Conservation (phyloP, 2,888 invertebrate genomes). For the Zhengitettix transpicula region DNA sequence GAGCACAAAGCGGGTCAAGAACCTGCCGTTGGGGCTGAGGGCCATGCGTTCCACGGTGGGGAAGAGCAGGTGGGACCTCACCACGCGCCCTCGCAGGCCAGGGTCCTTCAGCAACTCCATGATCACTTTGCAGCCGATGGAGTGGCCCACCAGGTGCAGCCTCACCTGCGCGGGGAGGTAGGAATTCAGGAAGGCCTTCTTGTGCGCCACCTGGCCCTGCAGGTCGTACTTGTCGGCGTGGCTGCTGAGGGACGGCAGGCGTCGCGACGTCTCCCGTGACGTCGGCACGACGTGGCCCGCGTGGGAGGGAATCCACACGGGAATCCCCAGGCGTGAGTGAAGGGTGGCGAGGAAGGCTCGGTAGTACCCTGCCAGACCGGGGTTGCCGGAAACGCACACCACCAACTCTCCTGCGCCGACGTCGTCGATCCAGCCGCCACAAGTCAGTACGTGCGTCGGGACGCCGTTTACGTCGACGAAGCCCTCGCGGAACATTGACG, state of each 20-base stretch:
- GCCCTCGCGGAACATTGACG: no score
- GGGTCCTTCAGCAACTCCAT: constrained; percentile 44
- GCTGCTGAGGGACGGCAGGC: constrained; percentile 31
- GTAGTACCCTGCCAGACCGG: constrained; percentile 71
- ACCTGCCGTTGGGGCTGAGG: constrained; percentile 51
- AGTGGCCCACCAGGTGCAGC: constrained; percentile 75
- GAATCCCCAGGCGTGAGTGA: constrained; percentile 40
- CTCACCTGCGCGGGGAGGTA: constrained; percentile 54
- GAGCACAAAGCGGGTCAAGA: constrained; percentile 41
- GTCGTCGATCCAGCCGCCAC: constrained; percentile 48
- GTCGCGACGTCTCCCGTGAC: constrained; percentile 28
- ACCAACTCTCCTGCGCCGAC: constrained; percentile 42
- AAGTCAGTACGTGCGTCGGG: constrained; percentile 54
- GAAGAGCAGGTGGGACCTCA: constrained; percentile 59
- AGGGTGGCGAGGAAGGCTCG: constrained; percentile 51
- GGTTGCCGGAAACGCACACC: constrained; percentile 72
- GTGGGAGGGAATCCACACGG: constrained; percentile 70
- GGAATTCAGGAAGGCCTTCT: constrained; percentile 57
- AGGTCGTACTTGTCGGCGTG: constrained; percentile 51
- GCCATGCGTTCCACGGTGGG: constrained; percentile 78
- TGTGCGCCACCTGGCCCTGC: constrained; percentile 63
- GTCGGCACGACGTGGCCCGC: constrained; percentile 55
- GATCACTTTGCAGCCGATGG: constrained; percentile 75
- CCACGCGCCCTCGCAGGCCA: constrained; percentile 20
- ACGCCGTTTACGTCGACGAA: constrained; percentile 42